Conservation (phyloP, 1,140 invertebrate species). For the Drosophila setifemur region DNA sequence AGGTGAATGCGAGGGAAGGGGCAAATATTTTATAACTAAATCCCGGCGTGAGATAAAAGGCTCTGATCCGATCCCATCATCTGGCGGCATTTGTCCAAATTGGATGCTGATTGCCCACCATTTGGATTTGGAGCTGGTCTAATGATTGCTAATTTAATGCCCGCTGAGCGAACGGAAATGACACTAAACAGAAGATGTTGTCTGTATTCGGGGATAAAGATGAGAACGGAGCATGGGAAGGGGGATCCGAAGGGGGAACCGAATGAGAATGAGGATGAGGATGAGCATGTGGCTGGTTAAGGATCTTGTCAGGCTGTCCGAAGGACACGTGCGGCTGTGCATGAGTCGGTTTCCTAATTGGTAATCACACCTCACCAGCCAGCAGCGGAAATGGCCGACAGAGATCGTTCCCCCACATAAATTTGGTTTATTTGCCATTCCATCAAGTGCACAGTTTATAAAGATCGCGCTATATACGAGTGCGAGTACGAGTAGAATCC, state of each 20-base stretch:
- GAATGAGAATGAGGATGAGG: too few species aligned
- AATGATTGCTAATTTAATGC: constrained; percentile 75
- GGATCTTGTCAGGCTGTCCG: neutral
- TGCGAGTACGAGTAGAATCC: too few species aligned
- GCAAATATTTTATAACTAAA: constrained; percentile 68
- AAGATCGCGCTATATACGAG: too few species aligned
- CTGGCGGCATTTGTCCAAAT: constrained; percentile 72
- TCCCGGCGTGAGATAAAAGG: constrained; percentile 25
- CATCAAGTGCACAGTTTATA: constrained; percentile 23
- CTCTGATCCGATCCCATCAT: constrained; percentile 6
- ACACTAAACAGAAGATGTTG: constrained; percentile 38
- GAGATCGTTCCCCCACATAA: constrained; percentile 9
- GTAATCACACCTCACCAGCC: constrained; percentile 25
- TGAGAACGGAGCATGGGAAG: too few species aligned
- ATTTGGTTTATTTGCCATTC: constrained; percentile 38
- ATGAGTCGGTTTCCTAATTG: constrained; percentile 30
- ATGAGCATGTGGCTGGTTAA: constrained; percentile 10
- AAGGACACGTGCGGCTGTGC: constrained; percentile 60
- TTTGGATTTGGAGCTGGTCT: constrained; percentile 57
- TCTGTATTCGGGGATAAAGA: neutral
- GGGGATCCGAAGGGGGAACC: too few species aligned
- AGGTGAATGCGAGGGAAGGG: neutral
- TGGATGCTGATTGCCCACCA: constrained; percentile 69
- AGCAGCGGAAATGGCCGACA: constrained; percentile 28
- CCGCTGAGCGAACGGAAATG: constrained; percentile 59